These are phyloP conservation scores for Brassicogethes aeneus DNA, from an alignment of 2,888 invertebrate species.

Conservation along the genomic window DNA sequence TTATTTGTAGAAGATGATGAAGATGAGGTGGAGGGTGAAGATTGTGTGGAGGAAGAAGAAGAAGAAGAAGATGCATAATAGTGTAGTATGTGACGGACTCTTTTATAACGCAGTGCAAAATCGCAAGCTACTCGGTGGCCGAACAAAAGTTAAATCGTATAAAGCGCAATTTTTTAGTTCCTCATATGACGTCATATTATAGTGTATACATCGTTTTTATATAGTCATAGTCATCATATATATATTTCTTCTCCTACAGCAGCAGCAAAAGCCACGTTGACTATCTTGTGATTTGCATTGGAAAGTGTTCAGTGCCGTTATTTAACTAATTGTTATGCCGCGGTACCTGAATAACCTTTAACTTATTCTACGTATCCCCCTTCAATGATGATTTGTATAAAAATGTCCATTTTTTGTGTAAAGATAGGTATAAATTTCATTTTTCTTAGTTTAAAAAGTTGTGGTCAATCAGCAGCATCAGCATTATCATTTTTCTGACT, in stretches of 20 bases:
- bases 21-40: slow-evolving; percentile 39
- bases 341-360: slow-evolving; percentile 35
- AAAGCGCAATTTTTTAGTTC: not conserved
- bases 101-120: slow-evolving; percentile 32
- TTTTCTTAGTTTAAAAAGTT: slow-evolving; percentile 39
- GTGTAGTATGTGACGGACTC: slow-evolving; percentile 30
- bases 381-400: slow-evolving; percentile 38
- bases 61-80: slow-evolving; percentile 43
- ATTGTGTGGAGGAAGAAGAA: slow-evolving; percentile 38
- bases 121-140: slow-evolving; percentile 37
- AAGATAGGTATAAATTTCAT: slow-evolving; percentile 44
- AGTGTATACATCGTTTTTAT: not conserved
- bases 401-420: slow-evolving; percentile 45
- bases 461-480: slow-evolving; percentile 22
- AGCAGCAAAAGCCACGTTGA: slow-evolving; percentile 24
- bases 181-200: no score
- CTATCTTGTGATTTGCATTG: slow-evolving; percentile 30
- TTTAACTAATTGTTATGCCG: slow-evolving; percentile 29
- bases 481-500: slow-evolving; percentile 17
- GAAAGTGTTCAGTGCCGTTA: slow-evolving; percentile 29
- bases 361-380: slow-evolving; percentile 41
- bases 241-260: no score
- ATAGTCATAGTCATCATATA: no score
- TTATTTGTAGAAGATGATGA: slow-evolving; percentile 37
- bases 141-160: slow-evolving; percentile 7